phyloP scores from a whole-genome alignment of 2,797 vertebrate genomes.

The Danio jaintianensis region DNA sequence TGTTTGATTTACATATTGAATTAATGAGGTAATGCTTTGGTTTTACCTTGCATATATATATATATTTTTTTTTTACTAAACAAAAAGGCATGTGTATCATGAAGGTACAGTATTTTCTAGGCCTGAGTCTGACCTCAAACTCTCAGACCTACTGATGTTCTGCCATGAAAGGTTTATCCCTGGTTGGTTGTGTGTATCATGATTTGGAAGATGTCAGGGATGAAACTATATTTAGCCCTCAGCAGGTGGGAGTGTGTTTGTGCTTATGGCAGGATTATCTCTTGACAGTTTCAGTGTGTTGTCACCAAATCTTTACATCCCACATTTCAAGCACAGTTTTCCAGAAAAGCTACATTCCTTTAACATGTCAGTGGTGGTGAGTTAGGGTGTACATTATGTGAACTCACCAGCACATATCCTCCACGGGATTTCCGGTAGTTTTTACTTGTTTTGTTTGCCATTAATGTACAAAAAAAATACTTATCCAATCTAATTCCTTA shows the following conservation, averaged over 20 bases:
- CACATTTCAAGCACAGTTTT: slow-evolving; percentile 35
- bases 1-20: not conserved
- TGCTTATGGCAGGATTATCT: slow-evolving; percentile 42
- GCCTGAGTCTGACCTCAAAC: not conserved
- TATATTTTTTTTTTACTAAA: not conserved
- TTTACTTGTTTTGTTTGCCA: not conserved
- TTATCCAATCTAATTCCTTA: not conserved
- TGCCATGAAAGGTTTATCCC: slow-evolving; percentile 1
- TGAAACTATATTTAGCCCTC: slow-evolving; percentile 30
- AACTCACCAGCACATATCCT: not conserved
- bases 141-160: slow-evolving; percentile 5
- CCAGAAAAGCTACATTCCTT: slow-evolving; percentile 7
- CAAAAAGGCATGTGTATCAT: not conserved
- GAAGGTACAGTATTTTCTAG: not conserved
- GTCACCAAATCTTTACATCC: slow-evolving; percentile 37
- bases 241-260: slow-evolving; percentile 26
- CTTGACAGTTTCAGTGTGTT: slow-evolving; percentile 38
- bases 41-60: not conserved
- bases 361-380: not conserved
- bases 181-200: not conserved
- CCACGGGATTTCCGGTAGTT: not conserved
- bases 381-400: not conserved
- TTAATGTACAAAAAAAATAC: not conserved
- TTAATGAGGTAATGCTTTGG: not conserved
- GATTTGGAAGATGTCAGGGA: slow-evolving; percentile 19